Percentiles rank a stretch among this genome's conserved stretches.
Evolutionary conservation across 2,797 vertebrate species (phyloP).

Genomic region (Sparus aurata): DNA sequence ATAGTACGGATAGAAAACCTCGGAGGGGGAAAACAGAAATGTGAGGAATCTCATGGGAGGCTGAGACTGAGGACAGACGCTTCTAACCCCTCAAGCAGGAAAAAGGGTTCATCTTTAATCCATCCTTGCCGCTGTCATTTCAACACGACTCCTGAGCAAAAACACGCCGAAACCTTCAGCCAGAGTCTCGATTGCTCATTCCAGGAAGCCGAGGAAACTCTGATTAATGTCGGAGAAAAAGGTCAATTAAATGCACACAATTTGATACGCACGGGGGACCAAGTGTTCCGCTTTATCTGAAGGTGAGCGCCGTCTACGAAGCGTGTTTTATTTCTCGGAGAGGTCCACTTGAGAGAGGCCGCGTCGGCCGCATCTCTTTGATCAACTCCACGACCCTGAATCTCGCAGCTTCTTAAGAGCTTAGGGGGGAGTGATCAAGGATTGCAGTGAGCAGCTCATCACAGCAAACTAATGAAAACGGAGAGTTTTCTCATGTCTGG

Average conservation of each 20-base stretch:
- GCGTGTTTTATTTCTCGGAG: constrained; percentile 4
- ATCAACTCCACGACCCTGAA: constrained; percentile 11
- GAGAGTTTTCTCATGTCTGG: constrained; percentile 37
- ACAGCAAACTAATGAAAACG: constrained; percentile 52
- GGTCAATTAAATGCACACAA: background rate
- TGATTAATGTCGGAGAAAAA: too few species aligned
- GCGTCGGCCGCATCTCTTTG: background rate
- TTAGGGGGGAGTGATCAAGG: constrained; percentile 27
- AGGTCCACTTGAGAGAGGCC: constrained; percentile 12
- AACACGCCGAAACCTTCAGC: background rate
- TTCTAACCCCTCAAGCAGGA: constrained; percentile 20
- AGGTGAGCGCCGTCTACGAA: background rate
- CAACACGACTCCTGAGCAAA: background rate
- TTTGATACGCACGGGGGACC: background rate
- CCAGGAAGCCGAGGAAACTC: background rate
- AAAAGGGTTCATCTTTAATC: constrained; percentile 29
- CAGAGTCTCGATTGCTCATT: background rate
- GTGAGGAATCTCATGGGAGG: constrained; percentile 26
- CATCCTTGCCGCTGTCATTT: constrained; percentile 3
- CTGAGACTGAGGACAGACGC: constrained; percentile 31
- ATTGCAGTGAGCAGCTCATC: constrained; percentile 35
- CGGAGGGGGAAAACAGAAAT: constrained; percentile 21
- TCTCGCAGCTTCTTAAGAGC: constrained; percentile 38
- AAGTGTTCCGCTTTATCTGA: constrained; percentile 12
- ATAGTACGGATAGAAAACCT: background rate